Conservation (phyloP, 2,797 vertebrate species). For the Pseudomugil gertrudae region DNA sequence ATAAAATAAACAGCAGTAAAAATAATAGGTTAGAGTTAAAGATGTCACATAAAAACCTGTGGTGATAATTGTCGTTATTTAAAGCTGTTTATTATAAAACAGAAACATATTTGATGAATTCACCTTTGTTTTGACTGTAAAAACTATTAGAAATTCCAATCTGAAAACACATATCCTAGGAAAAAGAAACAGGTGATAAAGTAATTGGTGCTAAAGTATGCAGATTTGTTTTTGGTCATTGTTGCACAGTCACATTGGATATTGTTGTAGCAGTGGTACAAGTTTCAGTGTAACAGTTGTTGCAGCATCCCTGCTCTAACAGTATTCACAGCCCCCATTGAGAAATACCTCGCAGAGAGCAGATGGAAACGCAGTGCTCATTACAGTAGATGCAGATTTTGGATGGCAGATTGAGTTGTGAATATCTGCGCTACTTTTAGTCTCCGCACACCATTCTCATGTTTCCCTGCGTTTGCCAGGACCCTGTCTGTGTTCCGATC, state of each 20-base stretch:
- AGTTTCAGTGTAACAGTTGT: slow-evolving; percentile 25
- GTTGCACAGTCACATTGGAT: slow-evolving; percentile 10
- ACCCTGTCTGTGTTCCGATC: slow-evolving; percentile 65
- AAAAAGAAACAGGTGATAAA: background rate
- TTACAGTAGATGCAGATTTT: slow-evolving; percentile 57
- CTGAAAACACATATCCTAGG: too few species aligned
- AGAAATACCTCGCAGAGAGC: slow-evolving; percentile 49
- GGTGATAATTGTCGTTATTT: background rate
- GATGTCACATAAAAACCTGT: background rate
- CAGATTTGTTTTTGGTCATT: background rate
- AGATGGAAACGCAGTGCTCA: slow-evolving; percentile 53
- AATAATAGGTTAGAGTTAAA: background rate
- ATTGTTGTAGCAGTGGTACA: slow-evolving; percentile 1
- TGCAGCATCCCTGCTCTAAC: slow-evolving; percentile 33
- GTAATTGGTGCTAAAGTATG: too few species aligned
- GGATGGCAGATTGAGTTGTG: slow-evolving; percentile 76
- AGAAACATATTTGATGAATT: background rate
- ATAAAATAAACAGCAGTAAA: too few species aligned
- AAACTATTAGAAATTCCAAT: background rate
- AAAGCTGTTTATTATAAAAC: background rate
- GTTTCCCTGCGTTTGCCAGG: slow-evolving; percentile 76
- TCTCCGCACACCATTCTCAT: slow-evolving; percentile 73
- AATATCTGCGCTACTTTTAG: slow-evolving; percentile 84
- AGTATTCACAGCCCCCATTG: slow-evolving; percentile 42
- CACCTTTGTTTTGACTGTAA: background rate